Evolutionary conservation across 2,888 invertebrate genomes (phyloP), one percentile per base, ranked within the genome.

Genomic region (Polydrusus cervinus): DNA sequence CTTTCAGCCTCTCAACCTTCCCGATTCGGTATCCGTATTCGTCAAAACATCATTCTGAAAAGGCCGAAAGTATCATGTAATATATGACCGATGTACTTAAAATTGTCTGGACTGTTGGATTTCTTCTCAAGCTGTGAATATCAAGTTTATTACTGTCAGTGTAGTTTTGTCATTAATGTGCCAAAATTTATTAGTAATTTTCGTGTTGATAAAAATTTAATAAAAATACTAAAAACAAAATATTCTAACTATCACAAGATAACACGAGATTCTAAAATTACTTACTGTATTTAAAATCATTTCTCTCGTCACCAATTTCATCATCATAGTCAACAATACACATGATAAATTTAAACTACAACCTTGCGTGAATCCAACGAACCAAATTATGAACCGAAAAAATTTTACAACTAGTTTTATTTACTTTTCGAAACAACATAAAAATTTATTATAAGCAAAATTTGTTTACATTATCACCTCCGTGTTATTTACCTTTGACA

Each of bases 281-380:
- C 68, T 68, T 55, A 68, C 68, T 68, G n/a, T 57, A n/a, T 18
- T 16, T 20, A 53, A 45, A 57, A 43, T 20, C 13, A 49, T 57
- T n/a, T 43, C 43, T 57, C 13, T 68, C 68, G 25, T 68, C 68
- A 16, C 25, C 14, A 14, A 30, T 13, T 30, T 57, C 55, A n/a
- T 18, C 40, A n/a, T 18, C 40, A n/a, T 64, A 43, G 11, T 64
- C 45, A 43, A 64, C 45, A 3, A 40, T 20, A 25, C 49, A 65
- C 65, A 65, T 65, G 8, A 13, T 25, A 25, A 25, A 25, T 47
- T 8, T 1, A 34, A 38, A 55, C 51, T 51, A 51, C 20, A 53
- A 11, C 34, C 34, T 60, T 60, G 38, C 38, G 30, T 18, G 40
- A 11, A 18, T 60, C 57, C 11, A 9, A 38, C 57, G 38, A 60